A percentile compares a stretch with the other conserved stretches of the same genome.
Evolutionary conservation across 2,113 vertebrate genomes (phyloP).

Genomic region (Raja brachyura): DNA sequence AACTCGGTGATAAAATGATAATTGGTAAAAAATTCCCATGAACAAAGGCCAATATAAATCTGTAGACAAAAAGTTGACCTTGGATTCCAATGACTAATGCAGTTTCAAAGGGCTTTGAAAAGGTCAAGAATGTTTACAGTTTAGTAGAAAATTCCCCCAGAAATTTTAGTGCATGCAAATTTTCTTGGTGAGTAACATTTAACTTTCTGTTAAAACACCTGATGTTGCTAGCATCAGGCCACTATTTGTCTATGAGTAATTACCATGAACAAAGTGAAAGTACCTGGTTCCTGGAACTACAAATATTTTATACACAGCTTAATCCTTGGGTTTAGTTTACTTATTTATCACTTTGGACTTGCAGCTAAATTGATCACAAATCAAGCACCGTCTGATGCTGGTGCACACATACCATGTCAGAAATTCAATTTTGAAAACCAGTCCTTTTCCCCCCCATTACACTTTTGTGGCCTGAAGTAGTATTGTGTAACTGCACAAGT

Average conservation of each 20-base stretch:
- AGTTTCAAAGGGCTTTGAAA: not conserved
- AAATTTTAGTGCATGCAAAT: not conserved
- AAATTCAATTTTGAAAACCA: not conserved
- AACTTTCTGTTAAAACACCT: too few species aligned
- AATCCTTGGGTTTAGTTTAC: not conserved
- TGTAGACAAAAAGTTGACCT: too few species aligned
- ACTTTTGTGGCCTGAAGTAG: conserved; percentile 7
- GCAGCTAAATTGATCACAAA: not conserved
- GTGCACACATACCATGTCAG: not conserved
- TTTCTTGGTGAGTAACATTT: not conserved
- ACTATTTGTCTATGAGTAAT: too few species aligned
- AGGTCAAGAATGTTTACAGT: not conserved
- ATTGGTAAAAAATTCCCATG: too few species aligned
- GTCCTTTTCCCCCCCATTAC: not conserved
- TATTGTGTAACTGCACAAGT: not conserved
- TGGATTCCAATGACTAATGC: too few species aligned
- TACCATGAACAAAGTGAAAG: not conserved
- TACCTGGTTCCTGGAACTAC: not conserved
- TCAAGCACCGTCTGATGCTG: not conserved
- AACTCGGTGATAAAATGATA: not conserved
- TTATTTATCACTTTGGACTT: not conserved
- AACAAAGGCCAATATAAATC: too few species aligned
- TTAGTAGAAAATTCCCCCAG: not conserved
- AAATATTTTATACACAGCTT: not conserved
- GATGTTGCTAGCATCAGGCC: too few species aligned